Conservation (phyloP, 2,113 vertebrate species). For the Etheostoma spectabile region DNA sequence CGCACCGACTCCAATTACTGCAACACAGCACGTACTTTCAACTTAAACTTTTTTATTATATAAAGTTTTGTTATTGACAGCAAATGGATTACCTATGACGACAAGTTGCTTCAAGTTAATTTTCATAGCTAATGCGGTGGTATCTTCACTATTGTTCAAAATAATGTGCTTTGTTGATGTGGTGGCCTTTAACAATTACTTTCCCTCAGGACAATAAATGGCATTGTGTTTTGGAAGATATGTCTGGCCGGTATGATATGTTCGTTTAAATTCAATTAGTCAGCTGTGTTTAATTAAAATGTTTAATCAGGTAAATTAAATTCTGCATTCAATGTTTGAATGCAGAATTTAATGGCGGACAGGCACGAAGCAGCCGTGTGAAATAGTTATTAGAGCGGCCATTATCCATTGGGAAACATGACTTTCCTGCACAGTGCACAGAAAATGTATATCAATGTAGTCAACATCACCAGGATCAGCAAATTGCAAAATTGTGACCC, state of each 20-base stretch:
- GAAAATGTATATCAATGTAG: constrained; percentile 42
- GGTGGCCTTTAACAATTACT: neutral
- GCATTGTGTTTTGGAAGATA: constrained; percentile 27
- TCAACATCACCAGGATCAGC: neutral
- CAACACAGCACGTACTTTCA: neutral
- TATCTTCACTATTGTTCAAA: neutral
- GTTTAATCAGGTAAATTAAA: constrained; percentile 72
- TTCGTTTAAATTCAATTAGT: constrained; percentile 72
- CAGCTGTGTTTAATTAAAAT: constrained; percentile 68
- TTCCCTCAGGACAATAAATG: constrained; percentile 32
- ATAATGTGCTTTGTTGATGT: constrained; percentile 7
- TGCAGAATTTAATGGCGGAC: constrained; percentile 22
- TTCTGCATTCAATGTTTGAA: constrained; percentile 40
- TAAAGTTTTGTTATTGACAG: neutral
- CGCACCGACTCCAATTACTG: neutral
- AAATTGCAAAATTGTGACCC: neutral
- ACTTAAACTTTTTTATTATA: too few species aligned
- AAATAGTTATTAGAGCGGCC: constrained; percentile 52
- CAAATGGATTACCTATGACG: neutral
- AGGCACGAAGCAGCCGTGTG: constrained; percentile 41
- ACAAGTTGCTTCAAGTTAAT: neutral
- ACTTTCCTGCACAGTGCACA: constrained; percentile 24
- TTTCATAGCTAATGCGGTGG: neutral
- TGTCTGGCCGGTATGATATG: constrained; percentile 50
- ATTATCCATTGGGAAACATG: constrained; percentile 48